Evolutionary conservation across 2,113 vertebrate genomes (phyloP), one percentile per base, ranked within the genome.

Genomic region (Zingel zingel): DNA sequence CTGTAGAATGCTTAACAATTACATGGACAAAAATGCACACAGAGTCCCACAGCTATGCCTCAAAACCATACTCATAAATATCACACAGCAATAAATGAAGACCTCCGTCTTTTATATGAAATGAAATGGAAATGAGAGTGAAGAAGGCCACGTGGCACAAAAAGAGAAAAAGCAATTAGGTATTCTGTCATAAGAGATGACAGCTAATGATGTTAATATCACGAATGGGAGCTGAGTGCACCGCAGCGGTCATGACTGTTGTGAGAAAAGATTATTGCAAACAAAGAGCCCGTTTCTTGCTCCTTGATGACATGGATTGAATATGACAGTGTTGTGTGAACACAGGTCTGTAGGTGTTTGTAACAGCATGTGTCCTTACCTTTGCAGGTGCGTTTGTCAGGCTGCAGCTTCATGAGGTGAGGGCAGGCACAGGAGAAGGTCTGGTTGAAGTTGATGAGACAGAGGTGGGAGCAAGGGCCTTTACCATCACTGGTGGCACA

Each of bases 391-490:
- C 89, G 95, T 53, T 95, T 97, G 94, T 99, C 98, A 6, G 95
- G 88, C 82, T 95, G 95, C 50, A 99, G 96, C 85, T 99, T 99
- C 98, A 99, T 99, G 87, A 99, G 97, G 88, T 99, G 98, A 5
- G 98, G 98, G 56, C 98, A 99, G 83, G 98, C 97, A 0, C 98
- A 99, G 85, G 98, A 97, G 81, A 97, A 94, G 0, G 97, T 97
- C 82, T 97, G 96, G 93, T 99, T 99, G 94, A 98, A 99, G 94
- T 97, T 99, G 91, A 99, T 99, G 86, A 99, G 97, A 89, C 98
- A 99, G 62, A 99, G 95, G 86, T 99, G 98, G 80, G 98, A 98
- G 85, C 98, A 99, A 0, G 96, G 98, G 7, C 96, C 96, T 83
- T 94, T 96, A n/a, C 97, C 97, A 2, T 96, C 96, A 0, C 95